Base-by-base conservation (phyloP, 2,888 invertebrate species). In the Theodoxus fluviatilis region DNA sequence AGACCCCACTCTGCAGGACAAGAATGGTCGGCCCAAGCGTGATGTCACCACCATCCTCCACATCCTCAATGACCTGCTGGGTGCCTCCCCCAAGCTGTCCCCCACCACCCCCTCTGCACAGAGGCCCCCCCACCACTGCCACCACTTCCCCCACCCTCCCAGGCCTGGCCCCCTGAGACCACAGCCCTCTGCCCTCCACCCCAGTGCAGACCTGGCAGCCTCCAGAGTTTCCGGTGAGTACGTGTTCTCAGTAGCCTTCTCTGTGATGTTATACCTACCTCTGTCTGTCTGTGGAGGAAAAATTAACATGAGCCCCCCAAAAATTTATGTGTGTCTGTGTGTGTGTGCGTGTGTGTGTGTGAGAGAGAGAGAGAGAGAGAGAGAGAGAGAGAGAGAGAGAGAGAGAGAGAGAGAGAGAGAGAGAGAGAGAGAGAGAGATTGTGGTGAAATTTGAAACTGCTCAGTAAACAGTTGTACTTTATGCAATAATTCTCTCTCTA, bases 31-130 rank as follows among this genome's bases (percentile, higher is more conserved):
- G 79, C 96, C 96, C 66, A 94, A 95, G 85, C 91, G 96, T 75
- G 95, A 96, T 88, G 95, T 96, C 82, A 94, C 94, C 71, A 97
- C 96, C 61, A 96, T 97, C 76, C 95, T 96, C 79, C 96, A 97
- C 88, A 96, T 97, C 87, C 89, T 97, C 78, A 96, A 96, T 88
- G 97, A 96, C 89, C 90, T 96, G 81, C 89, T 96, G 74, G 95
- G 95, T 87, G 95, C 96, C 38, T 69, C 71, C 9, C 73, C 75
- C 6, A n/a, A n/a, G n/a, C n/a, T n/a, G n/a, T n/a, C n/a, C n/a
- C n/a, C n/a, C n/a, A n/a, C n/a, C n/a, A n/a, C n/a, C n/a, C n/a
- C n/a, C n/a, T n/a, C n/a, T n/a, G n/a, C n/a, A n/a, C n/a, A n/a
- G n/a, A n/a, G n/a, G n/a, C n/a, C n/a, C n/a, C 28, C 69, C 43